A percentile compares a stretch with the other conserved stretches of the same genome.
Conservation (phyloP, 2,888 invertebrate species). For the Pristionchus maxplancki region DNA sequence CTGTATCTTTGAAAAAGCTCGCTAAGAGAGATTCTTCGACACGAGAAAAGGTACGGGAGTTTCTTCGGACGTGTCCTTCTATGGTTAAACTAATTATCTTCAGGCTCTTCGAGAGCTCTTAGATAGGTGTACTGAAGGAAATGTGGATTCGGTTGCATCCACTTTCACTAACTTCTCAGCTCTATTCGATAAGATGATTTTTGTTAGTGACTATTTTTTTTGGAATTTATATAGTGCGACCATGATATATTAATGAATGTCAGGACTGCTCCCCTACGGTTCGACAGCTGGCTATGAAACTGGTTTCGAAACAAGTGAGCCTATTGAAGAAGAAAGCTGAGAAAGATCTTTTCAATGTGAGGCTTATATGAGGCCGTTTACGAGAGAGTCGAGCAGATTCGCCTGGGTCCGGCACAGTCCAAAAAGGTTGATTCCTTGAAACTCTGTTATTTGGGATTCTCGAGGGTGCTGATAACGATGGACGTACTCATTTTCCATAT, state of each 20-base stretch:
- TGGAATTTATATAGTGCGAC: not conserved
- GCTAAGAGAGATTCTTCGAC: slow-evolving; percentile 43
- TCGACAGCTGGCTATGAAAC: slow-evolving; percentile 31
- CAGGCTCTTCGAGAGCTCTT: slow-evolving; percentile 44
- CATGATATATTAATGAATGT: no score
- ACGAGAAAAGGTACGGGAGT: slow-evolving; percentile 51
- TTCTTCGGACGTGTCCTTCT: no score
- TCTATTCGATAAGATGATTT: not conserved
- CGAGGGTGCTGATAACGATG: no score
- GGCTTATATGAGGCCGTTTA: no score
- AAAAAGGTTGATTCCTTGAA: no score
- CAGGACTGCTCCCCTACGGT: slow-evolving; percentile 32
- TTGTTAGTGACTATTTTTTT: slow-evolving; percentile 25
- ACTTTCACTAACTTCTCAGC: slow-evolving; percentile 11
- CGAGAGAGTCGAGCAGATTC: no score
- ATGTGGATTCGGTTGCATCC: not conserved
- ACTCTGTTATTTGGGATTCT: no score
- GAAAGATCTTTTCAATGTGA: slow-evolving; percentile 39
- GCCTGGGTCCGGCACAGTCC: no score
- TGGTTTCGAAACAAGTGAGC: slow-evolving; percentile 36
- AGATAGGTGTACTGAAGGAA: slow-evolving; percentile 1
- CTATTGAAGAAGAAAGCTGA: slow-evolving; percentile 45
- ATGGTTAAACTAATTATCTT: not conserved
- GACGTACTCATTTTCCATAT: no score
- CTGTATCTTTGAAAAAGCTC: not conserved